These are phyloP conservation scores for Hesperia comma DNA, from an alignment of 2,888 invertebrate species.

Conservation along the genomic window DNA sequence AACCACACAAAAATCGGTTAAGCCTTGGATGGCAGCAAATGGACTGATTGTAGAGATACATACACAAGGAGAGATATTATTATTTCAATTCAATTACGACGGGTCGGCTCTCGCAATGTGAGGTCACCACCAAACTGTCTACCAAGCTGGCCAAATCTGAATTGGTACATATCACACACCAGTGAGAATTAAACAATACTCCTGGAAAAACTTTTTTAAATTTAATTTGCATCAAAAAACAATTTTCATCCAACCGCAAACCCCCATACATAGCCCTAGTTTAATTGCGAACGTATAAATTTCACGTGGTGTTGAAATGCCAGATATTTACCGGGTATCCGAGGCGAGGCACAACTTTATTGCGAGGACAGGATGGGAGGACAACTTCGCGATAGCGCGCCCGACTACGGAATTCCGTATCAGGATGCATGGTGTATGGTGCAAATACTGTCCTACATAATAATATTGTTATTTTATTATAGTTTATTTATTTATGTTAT, in stretches of 20 bases:
- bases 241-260: constrained; percentile 8
- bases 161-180: too few species aligned
- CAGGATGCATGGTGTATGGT: constrained; percentile 53
- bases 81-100: too few species aligned
- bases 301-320: constrained; percentile 23
- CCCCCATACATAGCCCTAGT: background rate
- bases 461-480: too few species aligned
- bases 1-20: too few species aligned
- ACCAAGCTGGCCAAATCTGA: too few species aligned
- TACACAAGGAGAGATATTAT: too few species aligned
- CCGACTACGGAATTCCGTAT: constrained; percentile 65
- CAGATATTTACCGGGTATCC: constrained; percentile 26
- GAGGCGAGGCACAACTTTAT: constrained; percentile 30
- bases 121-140: too few species aligned
- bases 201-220: background rate
- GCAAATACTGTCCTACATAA: constrained; percentile 9
- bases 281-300: constrained; percentile 13
- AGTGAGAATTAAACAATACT: too few species aligned
- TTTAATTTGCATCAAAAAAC: background rate
- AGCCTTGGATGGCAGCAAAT: too few species aligned
- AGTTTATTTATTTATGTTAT: too few species aligned
- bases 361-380: constrained; percentile 54
- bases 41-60: too few species aligned
- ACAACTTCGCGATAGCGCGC: constrained; percentile 64
- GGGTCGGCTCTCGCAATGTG: too few species aligned